Percentiles rank a stretch among this genome's conserved stretches.
These are phyloP conservation scores for Oreamnos americanus DNA, from an alignment of 2,113 vertebrate genomes.

Conservation along the genomic window DNA sequence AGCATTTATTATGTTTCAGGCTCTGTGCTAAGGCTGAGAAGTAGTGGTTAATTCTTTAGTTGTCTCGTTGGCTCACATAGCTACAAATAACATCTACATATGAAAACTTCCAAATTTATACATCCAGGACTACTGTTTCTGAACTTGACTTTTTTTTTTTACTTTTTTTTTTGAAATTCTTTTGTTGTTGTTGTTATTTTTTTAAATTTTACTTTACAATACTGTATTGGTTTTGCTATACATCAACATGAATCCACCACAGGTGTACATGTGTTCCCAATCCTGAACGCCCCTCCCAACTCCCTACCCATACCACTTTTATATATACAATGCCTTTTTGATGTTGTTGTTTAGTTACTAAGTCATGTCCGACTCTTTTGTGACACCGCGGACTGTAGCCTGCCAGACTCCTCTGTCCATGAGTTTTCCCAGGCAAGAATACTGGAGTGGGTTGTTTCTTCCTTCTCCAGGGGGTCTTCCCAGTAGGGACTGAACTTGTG, in stretches of 20 bases:
- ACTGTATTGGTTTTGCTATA: too few relatives aligned
- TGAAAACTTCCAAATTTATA: not conserved
- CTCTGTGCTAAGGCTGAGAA: not conserved
- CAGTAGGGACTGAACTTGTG: not conserved
- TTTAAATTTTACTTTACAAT: too few relatives aligned
- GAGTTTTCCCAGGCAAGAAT: not conserved
- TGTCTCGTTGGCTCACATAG: not conserved
- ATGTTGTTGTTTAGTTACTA: not conserved
- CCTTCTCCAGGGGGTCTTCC: not conserved
- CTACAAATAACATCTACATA: not conserved
- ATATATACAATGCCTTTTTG: not conserved
- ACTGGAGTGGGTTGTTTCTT: not conserved
- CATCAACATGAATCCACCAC: too few relatives aligned
- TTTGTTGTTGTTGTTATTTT: too few relatives aligned
- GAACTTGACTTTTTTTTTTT: not conserved
- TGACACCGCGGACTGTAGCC: not conserved
- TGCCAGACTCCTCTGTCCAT: not conserved
- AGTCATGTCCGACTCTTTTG: not conserved
- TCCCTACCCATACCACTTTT: not conserved
- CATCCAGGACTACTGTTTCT: not conserved
- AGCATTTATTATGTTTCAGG: not conserved
- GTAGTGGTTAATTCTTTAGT: not conserved
- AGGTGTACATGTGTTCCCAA: too few relatives aligned
- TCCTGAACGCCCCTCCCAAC: too few relatives aligned
- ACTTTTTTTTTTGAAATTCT: too few relatives aligned